Conservation (phyloP, 2,113 vertebrate genomes). For the Saiga tatarica region DNA sequence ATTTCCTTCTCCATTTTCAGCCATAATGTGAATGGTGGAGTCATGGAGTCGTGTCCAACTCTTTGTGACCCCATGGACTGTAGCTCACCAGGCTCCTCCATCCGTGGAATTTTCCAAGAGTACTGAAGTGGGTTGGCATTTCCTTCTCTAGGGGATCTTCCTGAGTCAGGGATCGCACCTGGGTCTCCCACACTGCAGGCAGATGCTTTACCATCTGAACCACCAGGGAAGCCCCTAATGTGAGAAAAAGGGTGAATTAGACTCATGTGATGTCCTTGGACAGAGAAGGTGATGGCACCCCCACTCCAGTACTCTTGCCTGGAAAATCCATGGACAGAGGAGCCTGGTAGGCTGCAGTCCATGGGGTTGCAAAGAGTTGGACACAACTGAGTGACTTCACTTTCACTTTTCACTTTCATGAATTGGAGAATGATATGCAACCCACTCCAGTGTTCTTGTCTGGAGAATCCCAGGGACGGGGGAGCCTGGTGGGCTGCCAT, state of each 20-base stretch:
- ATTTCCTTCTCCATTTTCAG: neutral
- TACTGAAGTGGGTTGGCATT: neutral
- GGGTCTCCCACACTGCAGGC: accelerated
- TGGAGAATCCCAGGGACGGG: too few species aligned
- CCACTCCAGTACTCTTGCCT: too few species aligned
- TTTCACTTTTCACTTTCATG: too few species aligned
- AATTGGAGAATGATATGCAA: too few species aligned
- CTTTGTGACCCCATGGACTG: neutral
- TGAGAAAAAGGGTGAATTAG: too few species aligned
- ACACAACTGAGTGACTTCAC: too few species aligned
- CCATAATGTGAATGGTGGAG: too few species aligned
- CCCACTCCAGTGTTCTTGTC: too few species aligned
- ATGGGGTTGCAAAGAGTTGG: accelerated
- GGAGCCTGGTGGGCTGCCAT: too few species aligned
- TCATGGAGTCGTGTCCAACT: accelerated
- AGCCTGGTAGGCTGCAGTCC: too few species aligned
- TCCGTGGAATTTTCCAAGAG: neutral
- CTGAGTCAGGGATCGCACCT: accelerated
- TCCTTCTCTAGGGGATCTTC: neutral
- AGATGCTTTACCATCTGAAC: neutral
- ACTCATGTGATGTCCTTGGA: neutral
- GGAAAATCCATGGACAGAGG: too few species aligned
- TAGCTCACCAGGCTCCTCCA: neutral
- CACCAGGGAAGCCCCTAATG: neutral
- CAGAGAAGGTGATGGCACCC: too few species aligned